Evolutionary conservation across 2,888 invertebrate genomes (phyloP).

Genomic region (Drosophila falleni): DNA sequence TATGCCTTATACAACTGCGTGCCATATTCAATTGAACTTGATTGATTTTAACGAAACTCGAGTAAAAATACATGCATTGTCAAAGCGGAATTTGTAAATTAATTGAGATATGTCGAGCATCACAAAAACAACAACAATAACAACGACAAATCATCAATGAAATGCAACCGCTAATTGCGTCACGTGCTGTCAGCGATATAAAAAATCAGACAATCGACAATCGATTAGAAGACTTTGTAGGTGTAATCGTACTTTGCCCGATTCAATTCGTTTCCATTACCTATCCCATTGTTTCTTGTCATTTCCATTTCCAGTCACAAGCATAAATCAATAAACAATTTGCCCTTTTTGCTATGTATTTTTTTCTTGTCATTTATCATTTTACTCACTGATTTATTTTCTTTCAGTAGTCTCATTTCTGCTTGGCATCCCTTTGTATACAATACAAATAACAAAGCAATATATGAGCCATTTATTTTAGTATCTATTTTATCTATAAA

Average conservation of each 20-base stretch:
- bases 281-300: slow-evolving; percentile 31
- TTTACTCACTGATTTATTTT: slow-evolving; percentile 25
- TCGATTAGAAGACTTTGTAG: slow-evolving; percentile 20
- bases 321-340: not conserved
- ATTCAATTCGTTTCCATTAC: slow-evolving; percentile 34
- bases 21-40: slow-evolving; percentile 67
- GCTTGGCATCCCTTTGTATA: slow-evolving; percentile 9
- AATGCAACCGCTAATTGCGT: slow-evolving; percentile 58
- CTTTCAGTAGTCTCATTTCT: not conserved
- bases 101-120: slow-evolving; percentile 56
- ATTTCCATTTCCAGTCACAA: not conserved
- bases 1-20: slow-evolving; percentile 32
- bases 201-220: slow-evolving; percentile 36
- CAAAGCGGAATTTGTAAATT: slow-evolving; percentile 53
- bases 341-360: not conserved
- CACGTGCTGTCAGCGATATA: slow-evolving; percentile 38
- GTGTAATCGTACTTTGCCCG: slow-evolving; percentile 50
- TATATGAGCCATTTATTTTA: not conserved
- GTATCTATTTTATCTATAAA: not conserved
- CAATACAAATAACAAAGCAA: slow-evolving; percentile 12
- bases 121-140: slow-evolving; percentile 28
- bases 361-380: slow-evolving; percentile 17
- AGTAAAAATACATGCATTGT: slow-evolving; percentile 48
- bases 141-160: slow-evolving; percentile 60
- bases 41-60: slow-evolving; percentile 76